Evolutionary conservation across 2,888 invertebrate genomes (phyloP).

Genomic region (Diarsia brunnea): DNA sequence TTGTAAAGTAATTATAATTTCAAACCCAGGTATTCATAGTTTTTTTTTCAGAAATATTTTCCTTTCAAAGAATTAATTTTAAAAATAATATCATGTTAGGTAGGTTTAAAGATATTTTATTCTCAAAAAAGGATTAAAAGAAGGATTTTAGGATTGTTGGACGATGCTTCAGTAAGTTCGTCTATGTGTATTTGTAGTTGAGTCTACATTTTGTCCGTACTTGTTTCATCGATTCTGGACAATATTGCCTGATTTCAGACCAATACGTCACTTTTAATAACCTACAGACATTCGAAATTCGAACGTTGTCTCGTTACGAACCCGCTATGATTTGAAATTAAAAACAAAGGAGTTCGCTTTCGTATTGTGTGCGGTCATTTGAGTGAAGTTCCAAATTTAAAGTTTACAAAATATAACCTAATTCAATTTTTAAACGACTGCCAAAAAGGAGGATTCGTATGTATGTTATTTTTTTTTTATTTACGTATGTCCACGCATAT

Average conservation of each 20-base stretch:
- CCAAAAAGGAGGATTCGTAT: too few species aligned
- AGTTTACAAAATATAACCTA: neutral
- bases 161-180: neutral
- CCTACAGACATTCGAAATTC: neutral
- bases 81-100: constrained; percentile 22
- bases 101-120: too few species aligned
- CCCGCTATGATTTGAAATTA: neutral
- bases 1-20: neutral
- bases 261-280: neutral
- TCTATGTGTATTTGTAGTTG: neutral
- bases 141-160: neutral
- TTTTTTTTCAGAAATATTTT: neutral
- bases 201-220: neutral
- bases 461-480: too few species aligned
- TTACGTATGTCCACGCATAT: too few species aligned
- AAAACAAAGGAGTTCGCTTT: constrained; percentile 5
- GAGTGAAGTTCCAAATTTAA: neutral
- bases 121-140: too few species aligned
- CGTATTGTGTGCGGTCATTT: neutral
- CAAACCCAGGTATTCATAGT: neutral
- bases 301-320: neutral
- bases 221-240: neutral
- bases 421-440: neutral
- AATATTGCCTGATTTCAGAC: neutral
- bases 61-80: neutral